Evolutionary conservation across 2,797 vertebrate species (phyloP), one percentile per base, ranked within the genome.

Genomic region (Brachymystax lenok): DNA sequence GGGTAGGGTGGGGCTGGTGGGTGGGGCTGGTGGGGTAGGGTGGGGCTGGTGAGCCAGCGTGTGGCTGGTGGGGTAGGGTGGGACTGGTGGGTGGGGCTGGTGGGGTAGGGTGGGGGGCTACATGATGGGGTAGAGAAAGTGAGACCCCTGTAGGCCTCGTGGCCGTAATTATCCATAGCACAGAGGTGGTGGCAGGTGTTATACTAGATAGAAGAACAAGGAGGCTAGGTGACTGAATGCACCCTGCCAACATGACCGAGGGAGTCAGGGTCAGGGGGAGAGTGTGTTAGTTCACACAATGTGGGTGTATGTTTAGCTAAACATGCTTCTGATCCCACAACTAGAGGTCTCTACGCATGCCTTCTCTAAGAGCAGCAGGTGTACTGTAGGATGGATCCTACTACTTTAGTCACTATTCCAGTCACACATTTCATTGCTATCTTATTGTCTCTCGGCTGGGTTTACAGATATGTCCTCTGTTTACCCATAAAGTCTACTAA

Each of bases 1-100:
- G 95, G 95, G 95, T 94, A 92, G 94, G 93, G 94, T 88, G 89
- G 92, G 93, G 93, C 93, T 92, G 92, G 93, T 96, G 95, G 95
- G 95, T 94, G 92, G 94, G 93, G 94, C 87, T 88, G 94, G 96
- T 94, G 95, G 92, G 92, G 91, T 89, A 91, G 89, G 83, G 79
- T 85, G 92, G 89, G 81, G 90, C 92, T 93, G 93, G 93, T 94
- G 94, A 91, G 90, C 86, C n/a, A 87, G 91, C 87, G 93, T 93
- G 75, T 35, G 56, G n/a, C 24, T n/a, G 69, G 24, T 50, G n/a
- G n/a, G n/a, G n/a, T n/a, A n/a, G n/a, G n/a, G n/a, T n/a, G n/a
- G n/a, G n/a, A n/a, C n/a, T n/a, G n/a, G n/a, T n/a, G n/a, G n/a
- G n/a, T n/a, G n/a, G n/a, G n/a, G n/a, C n/a, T n/a, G n/a, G n/a